These are phyloP conservation scores for Apodemus speciosus DNA, from an alignment of 2,113 vertebrate genomes.

Conservation along the genomic window DNA sequence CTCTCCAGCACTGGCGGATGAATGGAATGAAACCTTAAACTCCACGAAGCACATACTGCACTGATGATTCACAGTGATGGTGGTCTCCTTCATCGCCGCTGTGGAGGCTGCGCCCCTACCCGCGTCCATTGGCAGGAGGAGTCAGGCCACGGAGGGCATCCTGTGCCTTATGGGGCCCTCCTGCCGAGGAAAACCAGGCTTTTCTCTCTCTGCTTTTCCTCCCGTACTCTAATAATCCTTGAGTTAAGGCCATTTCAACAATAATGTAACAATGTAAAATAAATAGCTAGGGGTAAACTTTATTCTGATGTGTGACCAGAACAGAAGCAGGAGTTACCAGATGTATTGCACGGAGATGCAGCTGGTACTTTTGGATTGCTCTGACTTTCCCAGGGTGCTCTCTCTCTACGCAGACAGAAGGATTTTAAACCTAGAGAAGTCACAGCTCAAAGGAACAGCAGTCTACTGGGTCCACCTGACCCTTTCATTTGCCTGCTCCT, in stretches of 20 bases:
- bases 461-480: neutral
- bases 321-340: neutral
- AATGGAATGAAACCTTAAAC: too few relatives aligned
- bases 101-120: neutral
- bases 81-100: neutral
- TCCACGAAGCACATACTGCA: too few relatives aligned
- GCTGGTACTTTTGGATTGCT: slow-evolving; percentile 4
- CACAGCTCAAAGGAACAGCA: neutral
- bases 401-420: neutral
- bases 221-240: neutral
- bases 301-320: neutral
- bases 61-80: too few relatives aligned
- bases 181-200: neutral
- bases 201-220: neutral
- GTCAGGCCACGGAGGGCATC: neutral
- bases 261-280: neutral
- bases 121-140: neutral
- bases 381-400: neutral
- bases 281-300: too few relatives aligned
- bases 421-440: neutral
- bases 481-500: neutral
- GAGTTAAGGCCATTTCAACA: neutral
- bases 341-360: neutral
- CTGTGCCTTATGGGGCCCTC: neutral
- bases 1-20: too few relatives aligned